Conservation (phyloP, 2,888 invertebrate genomes). For the Autographa pulchrina region DNA sequence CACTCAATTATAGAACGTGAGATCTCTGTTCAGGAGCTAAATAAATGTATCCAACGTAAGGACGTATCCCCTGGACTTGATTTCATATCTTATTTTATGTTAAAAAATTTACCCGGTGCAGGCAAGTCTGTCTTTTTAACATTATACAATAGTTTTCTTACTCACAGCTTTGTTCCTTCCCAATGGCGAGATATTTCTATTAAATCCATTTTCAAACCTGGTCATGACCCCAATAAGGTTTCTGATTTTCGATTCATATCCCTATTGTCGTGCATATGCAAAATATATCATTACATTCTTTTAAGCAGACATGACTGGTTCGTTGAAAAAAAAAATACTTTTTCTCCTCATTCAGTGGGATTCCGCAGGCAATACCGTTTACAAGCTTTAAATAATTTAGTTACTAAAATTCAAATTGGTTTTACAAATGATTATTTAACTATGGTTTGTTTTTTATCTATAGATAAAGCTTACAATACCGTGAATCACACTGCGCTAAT, state of each 20-base stretch:
- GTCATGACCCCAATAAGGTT: neutral
- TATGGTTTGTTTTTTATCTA: conserved; percentile 3
- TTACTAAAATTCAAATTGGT: neutral
- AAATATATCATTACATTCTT: conserved; percentile 10
- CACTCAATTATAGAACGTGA: neutral
- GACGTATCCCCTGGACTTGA: neutral
- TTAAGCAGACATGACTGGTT: conserved; percentile 4
- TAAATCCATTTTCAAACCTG: neutral
- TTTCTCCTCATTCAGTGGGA: conserved; percentile 7
- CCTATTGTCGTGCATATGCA: conserved; percentile 1
- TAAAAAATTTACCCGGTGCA: neutral
- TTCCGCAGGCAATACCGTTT: conserved; percentile 17
- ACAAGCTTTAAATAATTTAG: conserved; percentile 1
- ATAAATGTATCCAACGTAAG: neutral
- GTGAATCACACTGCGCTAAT: too few relatives aligned
- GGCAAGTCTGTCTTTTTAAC: neutral
- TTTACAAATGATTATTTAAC: conserved; percentile 11
- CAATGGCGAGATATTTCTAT: neutral
- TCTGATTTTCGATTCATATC: conserved; percentile 5
- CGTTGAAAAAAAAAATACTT: conserved; percentile 5
- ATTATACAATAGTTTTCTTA: neutral
- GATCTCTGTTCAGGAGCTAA: neutral
- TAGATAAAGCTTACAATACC: conserved; percentile 9
- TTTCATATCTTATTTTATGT: neutral
- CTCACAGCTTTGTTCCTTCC: neutral